Evolutionary conservation across 2,888 invertebrate genomes (phyloP).

Genomic region (Coenonympha arcania): DNA sequence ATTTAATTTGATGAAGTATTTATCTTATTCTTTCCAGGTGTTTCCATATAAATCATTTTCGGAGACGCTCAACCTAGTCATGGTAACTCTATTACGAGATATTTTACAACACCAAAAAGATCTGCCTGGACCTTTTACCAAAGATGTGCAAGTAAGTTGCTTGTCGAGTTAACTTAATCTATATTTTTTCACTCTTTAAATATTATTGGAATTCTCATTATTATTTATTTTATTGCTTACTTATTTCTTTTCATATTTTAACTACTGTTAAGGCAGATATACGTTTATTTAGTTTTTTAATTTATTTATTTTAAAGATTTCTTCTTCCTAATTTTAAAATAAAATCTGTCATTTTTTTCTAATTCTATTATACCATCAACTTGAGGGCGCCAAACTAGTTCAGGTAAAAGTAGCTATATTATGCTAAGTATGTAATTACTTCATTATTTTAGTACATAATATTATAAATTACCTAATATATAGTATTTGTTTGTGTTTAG

Average conservation of each 20-base stretch:
- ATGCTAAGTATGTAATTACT: constrained; percentile 19
- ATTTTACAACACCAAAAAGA: constrained; percentile 92
- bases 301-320: neutral
- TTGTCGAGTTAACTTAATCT: neutral
- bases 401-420: constrained; percentile 18
- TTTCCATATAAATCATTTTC: constrained; percentile 96
- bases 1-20: neutral
- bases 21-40: constrained; percentile 60
- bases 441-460: too few relatives aligned
- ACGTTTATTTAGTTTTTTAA: neutral
- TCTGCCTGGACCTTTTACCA: constrained; percentile 90
- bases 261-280: neutral
- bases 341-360: constrained; percentile 7
- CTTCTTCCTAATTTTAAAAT: constrained; percentile 6
- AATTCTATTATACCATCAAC: constrained; percentile 20
- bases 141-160: constrained; percentile 81
- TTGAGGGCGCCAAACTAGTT: constrained; percentile 18
- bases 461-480: neutral
- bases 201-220: too few relatives aligned
- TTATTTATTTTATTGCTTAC: too few relatives aligned
- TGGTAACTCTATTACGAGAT: constrained; percentile 93
- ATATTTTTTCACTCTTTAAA: too few relatives aligned
- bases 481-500: neutral
- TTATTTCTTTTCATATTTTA: neutral
- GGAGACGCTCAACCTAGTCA: constrained; percentile 93